phyloP scores from a whole-genome alignment of 2,888 invertebrate genomes.

The Polymixis lichenea region DNA sequence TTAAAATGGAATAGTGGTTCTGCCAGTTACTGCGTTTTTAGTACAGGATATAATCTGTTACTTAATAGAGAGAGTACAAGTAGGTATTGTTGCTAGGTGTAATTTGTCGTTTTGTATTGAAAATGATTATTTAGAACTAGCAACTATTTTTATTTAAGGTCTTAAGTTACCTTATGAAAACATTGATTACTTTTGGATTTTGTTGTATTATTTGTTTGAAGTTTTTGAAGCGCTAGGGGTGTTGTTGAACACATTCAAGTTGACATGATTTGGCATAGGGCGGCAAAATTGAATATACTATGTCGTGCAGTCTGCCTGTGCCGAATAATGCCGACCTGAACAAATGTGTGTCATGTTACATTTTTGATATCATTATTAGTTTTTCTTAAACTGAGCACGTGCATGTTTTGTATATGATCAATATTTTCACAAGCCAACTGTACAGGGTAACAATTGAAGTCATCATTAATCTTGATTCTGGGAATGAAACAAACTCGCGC shows the following conservation, averaged over 20 bases:
- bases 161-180: background rate
- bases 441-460: fast-evolving
- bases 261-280: too few relatives aligned
- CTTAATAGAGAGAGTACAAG: background rate
- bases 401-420: background rate
- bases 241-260: background rate
- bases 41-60: background rate
- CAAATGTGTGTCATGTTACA: too few relatives aligned
- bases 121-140: background rate
- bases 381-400: background rate
- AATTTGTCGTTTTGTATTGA: background rate
- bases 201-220: background rate
- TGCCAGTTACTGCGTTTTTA: too few relatives aligned
- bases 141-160: background rate
- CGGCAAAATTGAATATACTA: background rate
- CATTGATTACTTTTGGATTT: background rate
- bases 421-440: background rate
- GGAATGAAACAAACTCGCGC: background rate
- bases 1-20: background rate
- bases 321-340: too few relatives aligned
- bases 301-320: fast-evolving
- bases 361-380: fast-evolving
- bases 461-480: background rate
- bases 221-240: too few relatives aligned
- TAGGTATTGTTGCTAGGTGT: background rate